phyloP scores from a whole-genome alignment of 2,113 vertebrate species.

The Psittacus erithacus region DNA sequence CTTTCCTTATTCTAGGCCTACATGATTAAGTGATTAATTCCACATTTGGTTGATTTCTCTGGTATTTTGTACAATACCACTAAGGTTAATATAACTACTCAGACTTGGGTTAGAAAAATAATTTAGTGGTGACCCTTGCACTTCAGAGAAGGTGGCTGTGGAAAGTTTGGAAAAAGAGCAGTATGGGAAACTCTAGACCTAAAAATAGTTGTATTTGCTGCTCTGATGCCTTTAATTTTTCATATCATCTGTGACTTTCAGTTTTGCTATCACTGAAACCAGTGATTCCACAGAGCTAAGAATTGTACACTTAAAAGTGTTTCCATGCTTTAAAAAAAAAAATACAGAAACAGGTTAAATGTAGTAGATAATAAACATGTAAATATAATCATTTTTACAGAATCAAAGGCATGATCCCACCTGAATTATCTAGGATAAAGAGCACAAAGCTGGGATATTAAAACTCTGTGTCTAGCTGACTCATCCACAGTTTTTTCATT shows the following conservation, averaged over 20 bases:
- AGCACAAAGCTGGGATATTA: not conserved
- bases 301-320: not conserved
- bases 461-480: not conserved
- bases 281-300: not conserved
- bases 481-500: not conserved
- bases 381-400: not conserved
- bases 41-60: not conserved
- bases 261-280: not conserved
- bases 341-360: not conserved
- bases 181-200: not conserved
- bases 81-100: not conserved
- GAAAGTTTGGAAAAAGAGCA: not conserved
- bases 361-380: not conserved
- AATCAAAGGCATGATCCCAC: not conserved
- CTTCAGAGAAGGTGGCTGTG: not conserved
- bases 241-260: not conserved
- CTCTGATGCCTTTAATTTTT: not conserved
- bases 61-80: not conserved
- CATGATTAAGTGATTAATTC: not conserved
- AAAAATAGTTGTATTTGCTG: not conserved
- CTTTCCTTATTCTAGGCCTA: not conserved
- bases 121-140: not conserved
- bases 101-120: not conserved
- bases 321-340: not conserved
- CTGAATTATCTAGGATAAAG: not conserved